phyloP scores from a whole-genome alignment of 2,888 invertebrate species.

The Tenthredo scrophulariae region DNA sequence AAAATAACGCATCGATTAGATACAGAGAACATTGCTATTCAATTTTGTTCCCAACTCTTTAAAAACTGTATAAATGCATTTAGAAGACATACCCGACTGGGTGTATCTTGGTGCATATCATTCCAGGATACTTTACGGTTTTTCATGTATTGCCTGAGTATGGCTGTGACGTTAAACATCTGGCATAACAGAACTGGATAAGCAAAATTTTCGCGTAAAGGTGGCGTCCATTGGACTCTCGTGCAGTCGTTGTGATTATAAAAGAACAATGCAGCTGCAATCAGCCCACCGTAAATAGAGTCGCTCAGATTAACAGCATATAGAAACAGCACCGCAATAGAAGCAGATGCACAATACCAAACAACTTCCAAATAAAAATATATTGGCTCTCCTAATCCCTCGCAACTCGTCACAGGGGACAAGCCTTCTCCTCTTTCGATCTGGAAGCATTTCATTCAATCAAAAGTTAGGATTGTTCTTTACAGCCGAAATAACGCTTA shows the following conservation, averaged over 20 bases:
- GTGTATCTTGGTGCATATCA: conserved; percentile 38
- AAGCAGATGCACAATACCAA: conserved; percentile 88
- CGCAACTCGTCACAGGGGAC: conserved; percentile 85
- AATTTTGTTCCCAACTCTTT: conserved; percentile 57
- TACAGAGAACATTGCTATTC: conserved; percentile 9
- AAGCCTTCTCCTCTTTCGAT: conserved; percentile 83
- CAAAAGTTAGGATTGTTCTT: not conserved
- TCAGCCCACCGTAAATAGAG: conserved; percentile 86
- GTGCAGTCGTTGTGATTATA: conserved; percentile 92
- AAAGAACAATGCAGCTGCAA: conserved; percentile 87
- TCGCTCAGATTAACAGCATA: conserved; percentile 85
- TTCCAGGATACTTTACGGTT: conserved; percentile 31
- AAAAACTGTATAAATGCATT: not conserved
- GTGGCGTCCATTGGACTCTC: conserved; percentile 92
- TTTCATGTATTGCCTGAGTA: conserved; percentile 62
- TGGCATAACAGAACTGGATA: conserved; percentile 89
- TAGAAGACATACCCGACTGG: conserved; percentile 32
- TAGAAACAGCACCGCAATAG: conserved; percentile 84
- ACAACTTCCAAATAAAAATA: conserved; percentile 90
- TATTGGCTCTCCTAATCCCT: conserved; percentile 89
- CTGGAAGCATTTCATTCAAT: conserved; percentile 68
- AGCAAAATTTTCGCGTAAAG: conserved; percentile 92
- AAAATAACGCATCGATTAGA: not conserved
- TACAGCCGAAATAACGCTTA: not conserved
- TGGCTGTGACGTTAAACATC: conserved; percentile 82